Percentiles rank a stretch among this genome's conserved stretches.
These are phyloP conservation scores for Oryzias curvinotus DNA, from an alignment of 2,113 vertebrate species.

Conservation along the genomic window DNA sequence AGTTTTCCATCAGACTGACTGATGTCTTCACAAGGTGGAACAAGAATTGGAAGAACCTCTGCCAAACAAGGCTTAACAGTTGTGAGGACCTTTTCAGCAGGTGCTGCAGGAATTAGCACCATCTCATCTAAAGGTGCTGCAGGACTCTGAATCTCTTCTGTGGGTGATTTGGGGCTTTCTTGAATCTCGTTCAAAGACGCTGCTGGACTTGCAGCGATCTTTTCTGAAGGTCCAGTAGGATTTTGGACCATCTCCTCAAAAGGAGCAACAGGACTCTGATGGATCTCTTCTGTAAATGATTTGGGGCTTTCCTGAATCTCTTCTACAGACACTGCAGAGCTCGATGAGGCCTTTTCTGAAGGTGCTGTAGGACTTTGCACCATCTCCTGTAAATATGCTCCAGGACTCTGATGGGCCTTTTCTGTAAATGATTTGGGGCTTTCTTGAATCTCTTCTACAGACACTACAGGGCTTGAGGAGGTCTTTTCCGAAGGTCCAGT, in stretches of 20 bases:
- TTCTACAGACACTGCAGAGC: neutral
- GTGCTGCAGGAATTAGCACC: neutral
- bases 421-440: neutral
- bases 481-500: neutral
- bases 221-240: neutral
- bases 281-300: neutral
- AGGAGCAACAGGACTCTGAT: neutral
- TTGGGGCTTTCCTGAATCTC: neutral
- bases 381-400: neutral
- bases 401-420: neutral
- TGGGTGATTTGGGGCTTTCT: neutral
- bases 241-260: neutral
- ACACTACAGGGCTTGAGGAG: neutral
- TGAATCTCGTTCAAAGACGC: neutral
- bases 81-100: neutral
- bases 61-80: neutral
- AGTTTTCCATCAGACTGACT: too few relatives aligned
- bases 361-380: neutral
- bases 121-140: neutral
- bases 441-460: neutral
- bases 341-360: neutral
- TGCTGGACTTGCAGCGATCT: neutral
- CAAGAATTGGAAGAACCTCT: conserved; percentile 1
- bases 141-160: neutral
- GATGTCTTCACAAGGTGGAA: neutral